Evolutionary conservation across 92 coral and sea anemone species (phyloP), one percentile per base, ranked within the genome.

Genomic region (Phenganax stokvisi): DNA sequence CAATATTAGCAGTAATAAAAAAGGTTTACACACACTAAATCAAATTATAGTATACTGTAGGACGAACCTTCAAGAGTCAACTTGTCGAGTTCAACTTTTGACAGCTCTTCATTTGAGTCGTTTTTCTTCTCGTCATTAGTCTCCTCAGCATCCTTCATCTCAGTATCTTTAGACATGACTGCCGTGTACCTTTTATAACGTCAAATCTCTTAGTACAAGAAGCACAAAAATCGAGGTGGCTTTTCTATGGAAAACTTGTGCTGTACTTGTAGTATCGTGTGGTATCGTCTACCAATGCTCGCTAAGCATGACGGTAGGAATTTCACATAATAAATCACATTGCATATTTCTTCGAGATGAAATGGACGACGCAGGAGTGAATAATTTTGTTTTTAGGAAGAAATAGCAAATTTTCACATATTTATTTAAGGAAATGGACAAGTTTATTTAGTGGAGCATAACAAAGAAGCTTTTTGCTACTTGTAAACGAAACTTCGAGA

Each of bases 81-180:
- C 85, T 91, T 96, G 75, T 96, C 99, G 77, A 87, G 85, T 80
- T 96, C 99, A 73, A 88, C 96, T 82, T 89, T 91, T 28, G 99
- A 90, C 62, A 96, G 77, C 83, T 94, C 97, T 70, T 87, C 89
- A 72, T 88, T 85, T 8, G 93, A 87, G 12, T 82, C 89, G 51
- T 92, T 90, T 61, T 87, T 79, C 72, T 87, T 86, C 53, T 84
- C 88, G 28, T 85, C 88, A 29, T 76, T 81, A 57, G 81, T 64
- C 87, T 86, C 85, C 57, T 84, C 20, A 57, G 85, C 84, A 16
- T 96, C 99, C 71, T 96, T 96, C 99, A 96, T 96, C 83, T 96
- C 99, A 58, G 90, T 91, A 68, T 96, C 99, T 83, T 87, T 84
- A 61, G 86, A 70, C 94, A 90, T 90, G 80, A 53, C 86, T 31